These are phyloP conservation scores for Brienomyrus brachyistius DNA, from an alignment of 2,113 vertebrate genomes.

Conservation along the genomic window DNA sequence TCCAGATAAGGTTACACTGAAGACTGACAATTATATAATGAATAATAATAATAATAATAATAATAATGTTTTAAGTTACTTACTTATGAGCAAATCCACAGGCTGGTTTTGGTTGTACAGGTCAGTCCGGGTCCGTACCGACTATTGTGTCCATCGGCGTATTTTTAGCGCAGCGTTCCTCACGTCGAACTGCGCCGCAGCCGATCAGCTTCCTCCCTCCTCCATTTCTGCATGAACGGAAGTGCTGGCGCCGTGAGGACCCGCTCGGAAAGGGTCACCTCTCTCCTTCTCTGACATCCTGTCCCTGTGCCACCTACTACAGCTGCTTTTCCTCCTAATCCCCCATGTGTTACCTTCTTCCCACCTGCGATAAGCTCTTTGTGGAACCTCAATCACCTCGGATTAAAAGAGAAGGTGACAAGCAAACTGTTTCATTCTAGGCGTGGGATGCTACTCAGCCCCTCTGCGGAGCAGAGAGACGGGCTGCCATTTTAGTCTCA, in stretches of 20 bases:
- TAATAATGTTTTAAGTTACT: background rate
- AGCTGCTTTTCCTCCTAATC: background rate
- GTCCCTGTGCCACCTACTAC: background rate
- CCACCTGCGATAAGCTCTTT: conserved; percentile 1
- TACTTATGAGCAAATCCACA: background rate
- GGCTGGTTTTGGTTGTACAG: background rate
- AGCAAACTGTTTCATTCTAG: background rate
- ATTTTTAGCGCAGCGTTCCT: background rate
- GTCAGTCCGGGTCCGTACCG: background rate
- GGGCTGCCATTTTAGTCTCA: conserved; percentile 28
- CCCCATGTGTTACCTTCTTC: background rate
- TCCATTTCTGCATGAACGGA: background rate
- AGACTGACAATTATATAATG: background rate
- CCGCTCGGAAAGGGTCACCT: background rate
- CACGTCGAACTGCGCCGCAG: background rate
- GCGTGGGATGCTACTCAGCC: background rate
- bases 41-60: background rate
- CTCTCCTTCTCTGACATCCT: background rate
- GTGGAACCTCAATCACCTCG: conserved; percentile 3
- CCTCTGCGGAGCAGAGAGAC: background rate
- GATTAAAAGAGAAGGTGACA: background rate
- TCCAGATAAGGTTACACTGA: background rate
- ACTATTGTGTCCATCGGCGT: background rate
- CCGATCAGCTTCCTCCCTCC: background rate
- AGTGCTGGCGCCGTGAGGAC: background rate